phyloP scores from a whole-genome alignment of 2,797 vertebrate genomes.

The Gymnothorax javanicus region DNA sequence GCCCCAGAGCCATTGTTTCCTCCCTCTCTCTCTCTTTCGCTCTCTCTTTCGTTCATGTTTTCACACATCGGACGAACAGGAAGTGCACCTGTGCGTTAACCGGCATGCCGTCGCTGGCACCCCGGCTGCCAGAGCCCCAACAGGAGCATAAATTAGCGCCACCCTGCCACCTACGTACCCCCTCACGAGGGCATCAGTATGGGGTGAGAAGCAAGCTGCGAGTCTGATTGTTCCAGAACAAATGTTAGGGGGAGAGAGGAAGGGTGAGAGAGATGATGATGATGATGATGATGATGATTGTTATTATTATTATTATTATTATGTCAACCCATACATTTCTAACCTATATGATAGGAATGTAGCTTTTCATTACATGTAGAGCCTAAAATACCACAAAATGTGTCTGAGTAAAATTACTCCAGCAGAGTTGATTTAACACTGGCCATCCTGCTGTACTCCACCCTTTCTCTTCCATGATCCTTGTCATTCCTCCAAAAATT shows the following conservation, averaged over 20 bases:
- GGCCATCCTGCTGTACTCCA: neutral
- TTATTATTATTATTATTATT: too few species aligned
- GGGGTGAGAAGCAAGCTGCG: slow-evolving; percentile 74
- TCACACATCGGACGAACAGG: slow-evolving; percentile 68
- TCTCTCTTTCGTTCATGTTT: slow-evolving; percentile 52
- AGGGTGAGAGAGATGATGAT: slow-evolving; percentile 24
- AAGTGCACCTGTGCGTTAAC: slow-evolving; percentile 68
- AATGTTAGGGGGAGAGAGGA: slow-evolving; percentile 69
- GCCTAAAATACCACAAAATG: neutral
- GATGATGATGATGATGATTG: too few species aligned
- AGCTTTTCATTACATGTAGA: neutral
- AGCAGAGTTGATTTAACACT: neutral
- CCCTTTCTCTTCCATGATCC: neutral
- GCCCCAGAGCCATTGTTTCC: slow-evolving; percentile 63
- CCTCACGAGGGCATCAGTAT: slow-evolving; percentile 72
- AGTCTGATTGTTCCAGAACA: slow-evolving; percentile 65
- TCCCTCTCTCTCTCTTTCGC: slow-evolving; percentile 36
- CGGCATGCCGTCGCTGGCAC: slow-evolving; percentile 60
- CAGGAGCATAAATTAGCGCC: slow-evolving; percentile 76
- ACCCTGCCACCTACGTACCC: slow-evolving; percentile 61
- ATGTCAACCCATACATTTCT: too few species aligned
- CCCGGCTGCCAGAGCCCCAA: slow-evolving; percentile 59
- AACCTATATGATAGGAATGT: too few species aligned
- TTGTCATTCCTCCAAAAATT: slow-evolving; percentile 10
- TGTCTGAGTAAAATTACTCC: neutral